Percentiles rank a stretch among this genome's conserved stretches.
These are phyloP conservation scores for Chaenogobius annularis DNA, from an alignment of 2,113 vertebrate genomes.

Conservation along the genomic window DNA sequence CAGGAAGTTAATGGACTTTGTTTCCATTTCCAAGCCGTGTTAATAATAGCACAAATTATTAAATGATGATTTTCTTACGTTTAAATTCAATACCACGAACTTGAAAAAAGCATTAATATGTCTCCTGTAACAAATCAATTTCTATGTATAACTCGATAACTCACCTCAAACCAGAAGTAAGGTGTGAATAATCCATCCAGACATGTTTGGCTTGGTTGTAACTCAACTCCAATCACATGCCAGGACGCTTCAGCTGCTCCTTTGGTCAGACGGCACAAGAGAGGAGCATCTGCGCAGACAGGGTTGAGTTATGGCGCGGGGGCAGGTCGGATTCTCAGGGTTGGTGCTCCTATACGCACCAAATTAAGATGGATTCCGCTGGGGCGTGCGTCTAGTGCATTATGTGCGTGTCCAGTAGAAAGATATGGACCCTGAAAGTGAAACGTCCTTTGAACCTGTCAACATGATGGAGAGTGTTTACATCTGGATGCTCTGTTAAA, in stretches of 20 bases:
- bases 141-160: too few relatives aligned
- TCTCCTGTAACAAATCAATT: too few relatives aligned
- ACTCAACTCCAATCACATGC: conserved; percentile 22
- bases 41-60: too few relatives aligned
- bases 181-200: background rate
- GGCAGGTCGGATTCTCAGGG: conserved; percentile 38
- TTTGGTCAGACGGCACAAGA: conserved; percentile 10
- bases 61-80: too few relatives aligned
- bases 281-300: conserved; percentile 35
- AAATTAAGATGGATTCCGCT: conserved; percentile 65
- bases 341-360: conserved; percentile 39
- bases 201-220: background rate
- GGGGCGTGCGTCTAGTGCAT: conserved; percentile 23
- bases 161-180: background rate
- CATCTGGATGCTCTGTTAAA: conserved; percentile 7
- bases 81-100: too few relatives aligned
- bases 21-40: too few relatives aligned
- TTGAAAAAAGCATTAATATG: too few relatives aligned
- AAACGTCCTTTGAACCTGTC: conserved; percentile 51
- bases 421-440: conserved; percentile 23
- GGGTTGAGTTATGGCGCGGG: conserved; percentile 50
- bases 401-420: conserved; percentile 28
- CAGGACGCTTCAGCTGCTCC: background rate
- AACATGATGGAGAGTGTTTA: conserved; percentile 46
- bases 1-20: too few relatives aligned